phyloP scores from a whole-genome alignment of 2,888 invertebrate genomes.

The Atethmia centrago region DNA sequence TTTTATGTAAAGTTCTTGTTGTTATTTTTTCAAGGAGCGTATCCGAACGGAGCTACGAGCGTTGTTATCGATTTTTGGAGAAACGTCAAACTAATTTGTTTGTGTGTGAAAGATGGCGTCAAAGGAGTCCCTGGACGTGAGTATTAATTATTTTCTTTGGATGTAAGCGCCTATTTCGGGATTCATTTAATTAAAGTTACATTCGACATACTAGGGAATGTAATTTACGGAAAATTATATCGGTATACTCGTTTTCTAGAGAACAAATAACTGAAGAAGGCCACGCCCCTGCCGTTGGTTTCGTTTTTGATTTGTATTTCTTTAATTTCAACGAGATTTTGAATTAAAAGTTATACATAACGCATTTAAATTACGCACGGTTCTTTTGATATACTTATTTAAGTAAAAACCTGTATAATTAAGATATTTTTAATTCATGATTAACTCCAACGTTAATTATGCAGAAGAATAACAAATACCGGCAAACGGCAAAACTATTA shows the following conservation, averaged over 20 bases:
- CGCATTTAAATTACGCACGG: background rate
- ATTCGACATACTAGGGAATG: slow-evolving; percentile 37
- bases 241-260: slow-evolving; percentile 2
- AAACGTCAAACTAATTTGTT: slow-evolving; percentile 83
- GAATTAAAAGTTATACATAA: slow-evolving; percentile 45
- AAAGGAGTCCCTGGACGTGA: slow-evolving; percentile 89
- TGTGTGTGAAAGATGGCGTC: slow-evolving; percentile 90
- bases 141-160: slow-evolving; percentile 76
- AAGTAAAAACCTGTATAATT: background rate
- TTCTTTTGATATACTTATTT: background rate
- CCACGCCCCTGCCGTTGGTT: slow-evolving; percentile 79
- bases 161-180: slow-evolving; percentile 23
- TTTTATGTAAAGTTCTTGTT: background rate
- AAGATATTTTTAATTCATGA: slow-evolving; percentile 51
- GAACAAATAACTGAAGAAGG: slow-evolving; percentile 66
- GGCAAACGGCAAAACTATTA: slow-evolving; percentile 13
- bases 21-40: slow-evolving; percentile 24
- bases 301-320: slow-evolving; percentile 61
- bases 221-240: slow-evolving; percentile 20
- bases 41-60: slow-evolving; percentile 72
- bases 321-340: slow-evolving; percentile 53
- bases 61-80: slow-evolving; percentile 81
- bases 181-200: slow-evolving; percentile 29
- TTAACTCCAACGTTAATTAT: slow-evolving; percentile 22
- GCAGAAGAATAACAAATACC: slow-evolving; percentile 36